Conservation (phyloP, 2,113 vertebrate species). For the Pelecanoides urinatrix region DNA sequence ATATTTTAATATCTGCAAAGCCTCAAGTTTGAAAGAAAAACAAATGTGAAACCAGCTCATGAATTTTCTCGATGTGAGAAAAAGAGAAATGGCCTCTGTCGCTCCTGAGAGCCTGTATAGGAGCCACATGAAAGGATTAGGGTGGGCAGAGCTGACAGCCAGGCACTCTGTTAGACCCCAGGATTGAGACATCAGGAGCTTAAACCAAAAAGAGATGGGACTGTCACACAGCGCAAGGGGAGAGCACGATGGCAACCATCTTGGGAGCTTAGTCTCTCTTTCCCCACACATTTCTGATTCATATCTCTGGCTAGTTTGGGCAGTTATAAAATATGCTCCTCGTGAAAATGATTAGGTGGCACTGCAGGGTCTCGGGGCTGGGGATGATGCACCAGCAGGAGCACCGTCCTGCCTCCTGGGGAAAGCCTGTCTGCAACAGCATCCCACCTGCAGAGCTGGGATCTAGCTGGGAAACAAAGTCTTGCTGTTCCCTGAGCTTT, state of each 20-base stretch:
- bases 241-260: background rate
- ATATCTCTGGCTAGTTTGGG: background rate
- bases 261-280: background rate
- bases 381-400: background rate
- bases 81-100: background rate
- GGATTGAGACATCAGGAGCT: background rate
- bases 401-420: background rate
- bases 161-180: background rate
- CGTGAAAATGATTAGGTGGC: background rate
- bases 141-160: background rate
- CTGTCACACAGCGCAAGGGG: background rate
- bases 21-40: constrained; percentile 56
- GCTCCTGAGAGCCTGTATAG: background rate
- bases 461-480: background rate
- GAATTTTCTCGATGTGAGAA: constrained; percentile 35
- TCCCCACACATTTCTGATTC: background rate
- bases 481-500: background rate
- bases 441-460: background rate
- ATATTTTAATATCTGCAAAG: constrained; percentile 66
- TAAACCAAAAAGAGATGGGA: background rate
- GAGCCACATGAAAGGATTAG: background rate
- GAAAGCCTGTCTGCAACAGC: background rate
- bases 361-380: background rate
- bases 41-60: constrained; percentile 26
- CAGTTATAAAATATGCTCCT: rapidly evolving